These are phyloP conservation scores for Nasonia longicornis DNA, from an alignment of 1,140 invertebrate genomes.

Conservation along the genomic window DNA sequence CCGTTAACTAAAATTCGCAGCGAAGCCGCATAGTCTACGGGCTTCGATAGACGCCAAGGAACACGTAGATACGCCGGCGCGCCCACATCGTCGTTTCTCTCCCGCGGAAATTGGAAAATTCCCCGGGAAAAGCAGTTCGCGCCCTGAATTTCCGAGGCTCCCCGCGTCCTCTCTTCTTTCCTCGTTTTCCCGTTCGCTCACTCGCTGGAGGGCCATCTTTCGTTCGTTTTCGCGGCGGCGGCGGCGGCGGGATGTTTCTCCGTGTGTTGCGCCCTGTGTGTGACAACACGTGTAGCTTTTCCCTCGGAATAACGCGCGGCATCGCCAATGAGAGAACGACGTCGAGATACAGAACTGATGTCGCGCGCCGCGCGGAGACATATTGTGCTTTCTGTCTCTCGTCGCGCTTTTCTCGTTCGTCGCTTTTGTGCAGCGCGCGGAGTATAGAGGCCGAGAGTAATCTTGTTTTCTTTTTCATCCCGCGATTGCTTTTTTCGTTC, in stretches of 20 bases:
- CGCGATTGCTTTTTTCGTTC: neutral
- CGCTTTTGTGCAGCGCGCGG: neutral
- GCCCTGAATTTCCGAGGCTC: constrained; percentile 54
- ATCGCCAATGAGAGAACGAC: constrained; percentile 38
- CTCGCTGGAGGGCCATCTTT: neutral
- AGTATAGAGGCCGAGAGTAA: neutral
- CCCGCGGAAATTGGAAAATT: constrained; percentile 54
- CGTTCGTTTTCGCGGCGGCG: neutral
- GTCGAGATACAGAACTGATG: constrained; percentile 12
- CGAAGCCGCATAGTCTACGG: no score
- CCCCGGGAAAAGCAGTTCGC: constrained; percentile 50
- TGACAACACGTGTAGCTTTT: constrained; percentile 34
- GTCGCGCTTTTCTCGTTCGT: neutral
- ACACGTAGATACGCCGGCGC: no score
- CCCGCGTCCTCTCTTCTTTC: constrained; percentile 49
- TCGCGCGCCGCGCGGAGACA: neutral
- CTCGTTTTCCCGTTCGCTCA: neutral
- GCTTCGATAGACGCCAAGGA: neutral
- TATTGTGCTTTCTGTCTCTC: neutral
- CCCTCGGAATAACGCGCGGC: constrained; percentile 21
- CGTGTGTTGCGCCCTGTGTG: neutral
- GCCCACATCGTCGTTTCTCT: neutral
- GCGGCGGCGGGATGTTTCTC: neutral
- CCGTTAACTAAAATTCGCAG: no score
- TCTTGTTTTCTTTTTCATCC: neutral